phyloP scores from a whole-genome alignment of 2,888 invertebrate genomes.

The Alsophila aescularia region DNA sequence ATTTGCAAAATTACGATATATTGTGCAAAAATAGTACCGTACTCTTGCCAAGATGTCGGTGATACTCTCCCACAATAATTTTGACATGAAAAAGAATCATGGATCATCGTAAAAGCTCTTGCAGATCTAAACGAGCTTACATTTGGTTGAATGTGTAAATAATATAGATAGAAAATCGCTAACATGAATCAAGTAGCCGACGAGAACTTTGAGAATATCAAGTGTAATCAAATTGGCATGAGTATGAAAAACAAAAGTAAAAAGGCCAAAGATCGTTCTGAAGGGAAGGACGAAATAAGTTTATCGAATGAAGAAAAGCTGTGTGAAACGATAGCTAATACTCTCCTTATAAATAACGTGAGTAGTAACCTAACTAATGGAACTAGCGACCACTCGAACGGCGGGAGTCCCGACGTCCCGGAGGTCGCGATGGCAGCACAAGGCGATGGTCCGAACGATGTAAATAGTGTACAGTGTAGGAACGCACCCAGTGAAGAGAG shows the following conservation, averaged over 20 bases:
- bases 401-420: slow-evolving; percentile 50
- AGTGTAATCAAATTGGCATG: slow-evolving; percentile 72
- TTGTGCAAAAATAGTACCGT: slow-evolving; percentile 58
- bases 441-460: slow-evolving; percentile 57
- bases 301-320: slow-evolving; percentile 69
- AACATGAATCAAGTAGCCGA: slow-evolving; percentile 77
- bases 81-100: slow-evolving; percentile 77
- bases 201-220: slow-evolving; percentile 71
- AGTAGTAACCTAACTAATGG: slow-evolving; percentile 79
- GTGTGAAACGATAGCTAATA: slow-evolving; percentile 71
- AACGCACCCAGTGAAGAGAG: slow-evolving; percentile 52
- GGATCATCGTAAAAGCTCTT: slow-evolving; percentile 65
- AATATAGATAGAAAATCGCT: slow-evolving; percentile 68
- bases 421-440: slow-evolving; percentile 53
- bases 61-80: slow-evolving; percentile 75
- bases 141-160: slow-evolving; percentile 74
- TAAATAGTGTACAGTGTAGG: slow-evolving; percentile 77
- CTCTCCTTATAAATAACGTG: slow-evolving; percentile 73
- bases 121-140: slow-evolving; percentile 65
- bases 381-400: slow-evolving; percentile 70
- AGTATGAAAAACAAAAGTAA: slow-evolving; percentile 75
- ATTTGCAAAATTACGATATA: slow-evolving; percentile 46
- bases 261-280: slow-evolving; percentile 80
- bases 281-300: slow-evolving; percentile 64
- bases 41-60: slow-evolving; percentile 80